These are phyloP conservation scores for Athalia circularis DNA, from an alignment of 2,888 invertebrate species.

Conservation along the genomic window DNA sequence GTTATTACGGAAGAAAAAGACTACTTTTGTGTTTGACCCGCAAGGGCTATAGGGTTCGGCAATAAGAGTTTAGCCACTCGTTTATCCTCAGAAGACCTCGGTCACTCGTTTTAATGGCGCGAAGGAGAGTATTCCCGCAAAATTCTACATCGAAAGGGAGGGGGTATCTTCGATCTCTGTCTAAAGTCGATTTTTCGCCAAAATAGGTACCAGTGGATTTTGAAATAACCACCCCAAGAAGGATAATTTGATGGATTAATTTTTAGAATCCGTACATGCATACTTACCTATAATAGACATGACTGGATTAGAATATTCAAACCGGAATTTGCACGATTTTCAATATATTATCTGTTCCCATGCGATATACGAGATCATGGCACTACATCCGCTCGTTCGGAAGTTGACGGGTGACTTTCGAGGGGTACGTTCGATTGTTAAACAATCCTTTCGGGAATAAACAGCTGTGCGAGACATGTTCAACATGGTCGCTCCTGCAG, in stretches of 20 bases:
- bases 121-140: constrained; percentile 19
- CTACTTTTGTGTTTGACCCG: no score
- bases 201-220: background rate
- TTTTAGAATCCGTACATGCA: background rate
- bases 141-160: background rate
- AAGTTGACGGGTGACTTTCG: background rate
- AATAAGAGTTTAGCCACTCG: no score
- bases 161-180: constrained; percentile 31
- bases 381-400: constrained; percentile 11
- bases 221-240: background rate
- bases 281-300: constrained; percentile 36
- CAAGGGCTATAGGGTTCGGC: no score
- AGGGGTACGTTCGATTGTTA: background rate
- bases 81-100: background rate
- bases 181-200: constrained; percentile 25
- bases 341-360: background rate
- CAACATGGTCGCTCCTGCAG: constrained; percentile 31
- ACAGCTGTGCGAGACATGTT: constrained; percentile 39
- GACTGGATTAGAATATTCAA: background rate
- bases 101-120: background rate
- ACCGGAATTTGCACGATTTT: background rate
- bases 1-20: no score
- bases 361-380: background rate
- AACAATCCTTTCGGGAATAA: constrained; percentile 15
- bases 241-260: background rate